Percentiles rank a stretch among this genome's conserved stretches.
Conservation (phyloP, 2,797 vertebrate species). For the Clarias platycephalus region DNA sequence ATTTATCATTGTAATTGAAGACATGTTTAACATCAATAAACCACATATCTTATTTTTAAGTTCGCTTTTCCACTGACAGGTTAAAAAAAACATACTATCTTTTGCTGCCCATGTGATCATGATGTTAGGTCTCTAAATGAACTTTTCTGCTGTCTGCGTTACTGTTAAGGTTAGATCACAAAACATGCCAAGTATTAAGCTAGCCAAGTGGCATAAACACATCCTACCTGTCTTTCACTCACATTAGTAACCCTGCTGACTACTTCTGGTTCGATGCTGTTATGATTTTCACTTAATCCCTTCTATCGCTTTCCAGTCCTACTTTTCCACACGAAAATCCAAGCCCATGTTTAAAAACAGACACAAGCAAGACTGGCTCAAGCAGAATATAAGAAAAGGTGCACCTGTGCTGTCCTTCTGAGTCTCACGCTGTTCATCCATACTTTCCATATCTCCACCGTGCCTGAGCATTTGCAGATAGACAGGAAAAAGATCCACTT, state of each 20-base stretch:
- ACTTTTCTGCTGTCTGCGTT: neutral
- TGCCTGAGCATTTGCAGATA: slow-evolving; percentile 56
- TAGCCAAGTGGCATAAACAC: neutral
- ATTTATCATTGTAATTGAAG: neutral
- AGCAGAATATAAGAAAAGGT: slow-evolving; percentile 18
- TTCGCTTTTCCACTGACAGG: neutral
- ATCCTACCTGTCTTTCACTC: neutral
- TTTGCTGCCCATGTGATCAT: neutral
- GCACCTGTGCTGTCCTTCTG: slow-evolving; percentile 47
- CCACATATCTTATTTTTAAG: neutral
- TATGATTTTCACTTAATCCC: neutral
- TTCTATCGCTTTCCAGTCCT: neutral
- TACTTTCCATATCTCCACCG: slow-evolving; percentile 34
- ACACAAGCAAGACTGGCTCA: neutral
- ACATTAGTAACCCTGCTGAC: neutral
- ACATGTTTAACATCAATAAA: neutral
- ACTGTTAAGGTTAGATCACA: neutral
- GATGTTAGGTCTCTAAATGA: neutral
- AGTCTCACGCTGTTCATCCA: neutral
- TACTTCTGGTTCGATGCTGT: too few species aligned
- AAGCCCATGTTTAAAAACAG: neutral
- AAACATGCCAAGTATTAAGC: neutral
- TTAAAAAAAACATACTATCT: neutral
- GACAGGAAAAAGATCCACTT: slow-evolving; percentile 46
- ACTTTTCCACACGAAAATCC: neutral